Percentiles rank a stretch among this genome's conserved stretches.
These are phyloP conservation scores for Archips xylosteana DNA, from an alignment of 2,888 invertebrate species.

Conservation along the genomic window DNA sequence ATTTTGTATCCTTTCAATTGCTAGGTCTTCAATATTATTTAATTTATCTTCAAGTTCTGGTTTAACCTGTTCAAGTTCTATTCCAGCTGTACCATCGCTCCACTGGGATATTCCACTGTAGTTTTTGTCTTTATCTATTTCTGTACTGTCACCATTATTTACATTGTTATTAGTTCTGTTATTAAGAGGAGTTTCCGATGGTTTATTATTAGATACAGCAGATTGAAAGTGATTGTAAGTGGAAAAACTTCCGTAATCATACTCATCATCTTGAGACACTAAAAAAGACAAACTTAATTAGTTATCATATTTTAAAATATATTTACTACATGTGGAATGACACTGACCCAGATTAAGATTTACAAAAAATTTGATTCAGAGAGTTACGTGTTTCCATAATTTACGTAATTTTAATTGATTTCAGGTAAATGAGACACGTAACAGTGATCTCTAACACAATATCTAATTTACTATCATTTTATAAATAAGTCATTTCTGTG, in stretches of 20 bases:
- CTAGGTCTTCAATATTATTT: conserved; percentile 41
- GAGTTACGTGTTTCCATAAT: not conserved
- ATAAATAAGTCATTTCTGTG: not conserved
- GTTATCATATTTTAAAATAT: not conserved
- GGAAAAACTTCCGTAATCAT: conserved; percentile 69
- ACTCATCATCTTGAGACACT: conserved; percentile 79
- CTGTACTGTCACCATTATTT: conserved; percentile 17
- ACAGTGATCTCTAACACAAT: not conserved
- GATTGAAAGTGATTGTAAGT: conserved; percentile 63
- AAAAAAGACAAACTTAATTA: conserved; percentile 48
- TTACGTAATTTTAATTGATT: not conserved
- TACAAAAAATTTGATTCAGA: not conserved
- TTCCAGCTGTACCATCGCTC: not conserved
- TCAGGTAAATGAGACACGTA: conserved; percentile 1
- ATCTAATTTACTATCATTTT: not conserved
- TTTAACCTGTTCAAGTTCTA: not conserved
- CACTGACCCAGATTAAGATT: not conserved
- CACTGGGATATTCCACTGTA: conserved; percentile 3
- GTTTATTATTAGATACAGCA: conserved; percentile 46
- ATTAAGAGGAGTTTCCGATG: conserved; percentile 19
- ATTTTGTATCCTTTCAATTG: conserved; percentile 52
- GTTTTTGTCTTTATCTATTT: not conserved
- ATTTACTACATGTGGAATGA: not conserved
- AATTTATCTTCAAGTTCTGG: conserved; percentile 11
- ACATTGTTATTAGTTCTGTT: conserved; percentile 26